Conservation (phyloP, 2,888 invertebrate species). For the Leucoma salicis region DNA sequence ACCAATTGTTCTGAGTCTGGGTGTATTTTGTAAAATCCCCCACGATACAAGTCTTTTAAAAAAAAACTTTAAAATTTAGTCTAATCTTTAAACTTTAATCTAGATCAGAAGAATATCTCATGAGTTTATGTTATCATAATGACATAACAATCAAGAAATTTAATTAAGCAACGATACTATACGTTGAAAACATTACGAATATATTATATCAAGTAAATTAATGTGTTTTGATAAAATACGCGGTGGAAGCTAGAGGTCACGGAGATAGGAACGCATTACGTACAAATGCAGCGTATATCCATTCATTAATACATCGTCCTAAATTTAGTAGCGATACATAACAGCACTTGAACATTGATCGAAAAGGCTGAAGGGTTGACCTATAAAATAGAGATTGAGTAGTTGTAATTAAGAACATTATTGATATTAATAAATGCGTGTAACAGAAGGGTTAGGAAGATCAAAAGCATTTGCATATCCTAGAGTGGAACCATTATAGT, state of each 20-base stretch:
- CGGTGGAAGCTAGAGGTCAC: conserved; percentile 55
- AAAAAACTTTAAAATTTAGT: too few species aligned
- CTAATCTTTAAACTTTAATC: too few species aligned
- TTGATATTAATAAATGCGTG: not conserved
- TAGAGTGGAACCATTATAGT: not conserved
- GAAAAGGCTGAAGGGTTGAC: not conserved
- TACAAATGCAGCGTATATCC: conserved; percentile 34
- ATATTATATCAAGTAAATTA: conserved; percentile 51
- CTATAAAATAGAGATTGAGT: not conserved
- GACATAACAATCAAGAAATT: conserved; percentile 31
- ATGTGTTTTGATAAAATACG: conserved; percentile 54
- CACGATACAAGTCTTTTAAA: too few species aligned
- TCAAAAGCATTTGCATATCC: conserved; percentile 3
- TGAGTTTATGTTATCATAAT: conserved; percentile 30
- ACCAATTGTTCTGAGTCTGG: too few species aligned
- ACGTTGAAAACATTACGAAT: conserved; percentile 36
- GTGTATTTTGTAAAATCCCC: too few species aligned
- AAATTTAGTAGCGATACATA: conserved; percentile 5
- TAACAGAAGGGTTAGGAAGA: conserved; percentile 10
- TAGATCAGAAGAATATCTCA: too few species aligned
- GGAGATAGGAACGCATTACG: conserved; percentile 45
- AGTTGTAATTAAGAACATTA: not conserved
- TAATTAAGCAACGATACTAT: conserved; percentile 34
- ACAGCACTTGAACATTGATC: not conserved
- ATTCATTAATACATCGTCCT: conserved; percentile 40